Evolutionary conservation across 2,888 invertebrate species (phyloP), one percentile per base, ranked within the genome.

Genomic region (Catocala sponsa): DNA sequence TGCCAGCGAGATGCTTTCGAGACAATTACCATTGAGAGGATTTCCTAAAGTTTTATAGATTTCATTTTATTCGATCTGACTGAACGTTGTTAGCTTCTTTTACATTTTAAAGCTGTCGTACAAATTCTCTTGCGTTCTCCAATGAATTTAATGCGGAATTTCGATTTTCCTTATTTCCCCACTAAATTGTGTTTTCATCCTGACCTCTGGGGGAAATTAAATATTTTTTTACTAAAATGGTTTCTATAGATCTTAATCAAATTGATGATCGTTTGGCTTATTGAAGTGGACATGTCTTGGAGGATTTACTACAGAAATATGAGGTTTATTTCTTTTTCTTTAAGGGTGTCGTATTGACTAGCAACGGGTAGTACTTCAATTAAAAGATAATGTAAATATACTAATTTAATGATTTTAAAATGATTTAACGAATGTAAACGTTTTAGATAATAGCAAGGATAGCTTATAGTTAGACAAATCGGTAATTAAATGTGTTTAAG

Each of bases 1-100:
- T 74, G 74, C 79, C 72, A 72, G 68, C 57, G 74, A 79, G 77
- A 75, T 59, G 67, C 72, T 79, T 70, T 59, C 65, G 66, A 76
- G 70, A 79, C 78, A 78, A 77, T 77, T 79, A 76, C 77, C 66
- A 79, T 79, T 74, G 74, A 74, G 63, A 55, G 69, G 76, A 79
- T 76, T 79, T 76, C 79, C 68, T 72, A 69, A 76, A 74, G 72
- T 77, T 79, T 77, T 74, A 76, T 72, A 72, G 77, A 79, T 79
- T 78, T 72, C 63, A 74, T 79, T 79, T 79, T 70, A 72, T 79
- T 68, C 70, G 74, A 74, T 76, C 65, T 73, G 76, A 63, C 69
- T 63, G 74, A 69, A 65, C 55, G 54, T 64, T 79, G 77, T 78
- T 76, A 74, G 55, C 65, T 76, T 59, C 69, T 67, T 65, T 78